phyloP scores from a whole-genome alignment of 2,113 vertebrate species.

The Trachemys scripta region DNA sequence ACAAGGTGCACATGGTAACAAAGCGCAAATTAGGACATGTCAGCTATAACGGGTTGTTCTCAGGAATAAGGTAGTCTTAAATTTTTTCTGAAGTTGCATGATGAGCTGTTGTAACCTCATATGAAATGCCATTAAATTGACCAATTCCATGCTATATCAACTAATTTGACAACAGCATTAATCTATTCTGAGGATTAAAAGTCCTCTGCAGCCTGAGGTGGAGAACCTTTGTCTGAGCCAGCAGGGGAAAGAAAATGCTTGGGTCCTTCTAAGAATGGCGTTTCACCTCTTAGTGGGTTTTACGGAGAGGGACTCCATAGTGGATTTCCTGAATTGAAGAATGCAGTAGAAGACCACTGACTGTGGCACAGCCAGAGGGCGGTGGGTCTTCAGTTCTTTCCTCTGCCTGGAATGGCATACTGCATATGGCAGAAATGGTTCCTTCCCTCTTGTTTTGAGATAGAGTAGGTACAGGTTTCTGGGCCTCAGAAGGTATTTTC shows the following conservation, averaged over 20 bases:
- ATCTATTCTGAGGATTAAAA: not conserved
- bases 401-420: not conserved
- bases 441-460: not conserved
- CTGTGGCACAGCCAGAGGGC: not conserved
- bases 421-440: not conserved
- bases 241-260: not conserved
- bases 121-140: not conserved
- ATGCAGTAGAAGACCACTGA: not conserved
- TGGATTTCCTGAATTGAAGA: not conserved
- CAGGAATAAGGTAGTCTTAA: not conserved
- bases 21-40: not conserved
- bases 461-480: not conserved
- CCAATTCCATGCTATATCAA: not conserved
- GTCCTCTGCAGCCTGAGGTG: not conserved
- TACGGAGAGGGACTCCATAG: not conserved
- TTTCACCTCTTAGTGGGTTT: not conserved
- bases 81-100: not conserved
- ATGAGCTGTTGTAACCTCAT: not conserved
- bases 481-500: not conserved
- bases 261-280: not conserved
- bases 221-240: not conserved
- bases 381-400: not conserved
- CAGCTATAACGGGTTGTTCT: not conserved
- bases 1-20: not conserved
- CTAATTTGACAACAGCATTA: not conserved